Percentiles rank a stretch among this genome's conserved stretches.
Conservation (phyloP, 2,797 vertebrate species). For the Hydrophis major region DNA sequence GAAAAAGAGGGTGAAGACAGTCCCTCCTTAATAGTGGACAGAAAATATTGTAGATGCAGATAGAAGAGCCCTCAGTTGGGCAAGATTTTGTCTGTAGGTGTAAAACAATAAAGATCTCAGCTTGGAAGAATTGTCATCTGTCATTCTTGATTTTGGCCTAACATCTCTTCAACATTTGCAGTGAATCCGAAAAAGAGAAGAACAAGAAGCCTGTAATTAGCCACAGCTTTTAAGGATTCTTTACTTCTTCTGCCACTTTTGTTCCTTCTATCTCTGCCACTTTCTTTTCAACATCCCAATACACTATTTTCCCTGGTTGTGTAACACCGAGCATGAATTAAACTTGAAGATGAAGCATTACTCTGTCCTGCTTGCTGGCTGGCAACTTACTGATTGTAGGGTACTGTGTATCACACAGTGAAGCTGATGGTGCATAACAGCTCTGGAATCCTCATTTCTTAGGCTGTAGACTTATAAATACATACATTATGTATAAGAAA, state of each 20-base stretch:
- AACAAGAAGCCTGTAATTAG: neutral
- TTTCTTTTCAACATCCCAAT: neutral
- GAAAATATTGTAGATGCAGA: neutral
- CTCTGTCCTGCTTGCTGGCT: slow-evolving; percentile 15
- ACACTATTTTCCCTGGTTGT: neutral
- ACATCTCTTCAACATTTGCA: slow-evolving; percentile 1
- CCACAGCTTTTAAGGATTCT: neutral
- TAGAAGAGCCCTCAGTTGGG: neutral
- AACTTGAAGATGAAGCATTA: slow-evolving; percentile 22
- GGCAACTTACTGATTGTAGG: neutral
- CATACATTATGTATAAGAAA: rapidly evolving
- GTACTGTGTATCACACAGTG: neutral
- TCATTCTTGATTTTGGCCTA: neutral
- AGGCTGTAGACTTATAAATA: slow-evolving; percentile 14
- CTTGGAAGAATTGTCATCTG: too few species aligned
- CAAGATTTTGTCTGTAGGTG: neutral
- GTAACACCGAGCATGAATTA: slow-evolving; percentile 18
- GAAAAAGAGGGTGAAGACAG: neutral
- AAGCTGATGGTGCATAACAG: neutral
- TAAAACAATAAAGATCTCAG: neutral
- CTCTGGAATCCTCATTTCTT: neutral
- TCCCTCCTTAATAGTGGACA: neutral
- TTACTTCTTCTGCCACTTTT: neutral
- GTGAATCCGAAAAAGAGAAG: neutral
- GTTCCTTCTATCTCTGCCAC: neutral